phyloP scores from a whole-genome alignment of 2,888 invertebrate species.

The Lomographa bimaculata region DNA sequence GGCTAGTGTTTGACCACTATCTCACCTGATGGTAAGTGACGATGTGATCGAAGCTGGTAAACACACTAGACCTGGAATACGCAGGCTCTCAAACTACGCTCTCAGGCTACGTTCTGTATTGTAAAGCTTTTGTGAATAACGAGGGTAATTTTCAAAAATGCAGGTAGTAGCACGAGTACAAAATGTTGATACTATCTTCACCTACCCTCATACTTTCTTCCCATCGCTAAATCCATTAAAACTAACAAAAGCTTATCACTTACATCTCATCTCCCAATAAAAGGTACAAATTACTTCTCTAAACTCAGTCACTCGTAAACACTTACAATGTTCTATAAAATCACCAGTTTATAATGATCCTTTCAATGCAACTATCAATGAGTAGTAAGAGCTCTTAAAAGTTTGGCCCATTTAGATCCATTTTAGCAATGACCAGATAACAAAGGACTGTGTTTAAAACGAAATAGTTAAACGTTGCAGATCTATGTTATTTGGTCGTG shows the following conservation, averaged over 20 bases:
- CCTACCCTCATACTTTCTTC: constrained; percentile 28
- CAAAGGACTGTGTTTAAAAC: constrained; percentile 13
- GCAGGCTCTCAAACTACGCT: no score
- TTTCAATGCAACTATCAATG: constrained; percentile 30
- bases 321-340: constrained; percentile 32
- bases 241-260: constrained; percentile 41
- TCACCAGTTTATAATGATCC: constrained; percentile 40
- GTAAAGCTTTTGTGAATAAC: no score
- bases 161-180: constrained; percentile 2
- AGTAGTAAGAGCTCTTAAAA: constrained; percentile 34
- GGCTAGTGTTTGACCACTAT: no score
- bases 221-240: constrained; percentile 39
- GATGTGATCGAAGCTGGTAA: no score
- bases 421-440: constrained; percentile 29
- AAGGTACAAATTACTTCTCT: constrained; percentile 44
- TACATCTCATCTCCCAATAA: constrained; percentile 41
- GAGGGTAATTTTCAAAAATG: constrained; percentile 6
- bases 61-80: no score
- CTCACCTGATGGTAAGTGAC: no score
- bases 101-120: no score
- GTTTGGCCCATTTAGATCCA: constrained; percentile 30
- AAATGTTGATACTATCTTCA: constrained; percentile 17
- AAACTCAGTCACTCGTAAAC: constrained; percentile 61
- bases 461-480: constrained; percentile 7
- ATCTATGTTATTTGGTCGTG: constrained; percentile 17